phyloP scores from a whole-genome alignment of 2,113 vertebrate genomes.

The Rhea americana region DNA sequence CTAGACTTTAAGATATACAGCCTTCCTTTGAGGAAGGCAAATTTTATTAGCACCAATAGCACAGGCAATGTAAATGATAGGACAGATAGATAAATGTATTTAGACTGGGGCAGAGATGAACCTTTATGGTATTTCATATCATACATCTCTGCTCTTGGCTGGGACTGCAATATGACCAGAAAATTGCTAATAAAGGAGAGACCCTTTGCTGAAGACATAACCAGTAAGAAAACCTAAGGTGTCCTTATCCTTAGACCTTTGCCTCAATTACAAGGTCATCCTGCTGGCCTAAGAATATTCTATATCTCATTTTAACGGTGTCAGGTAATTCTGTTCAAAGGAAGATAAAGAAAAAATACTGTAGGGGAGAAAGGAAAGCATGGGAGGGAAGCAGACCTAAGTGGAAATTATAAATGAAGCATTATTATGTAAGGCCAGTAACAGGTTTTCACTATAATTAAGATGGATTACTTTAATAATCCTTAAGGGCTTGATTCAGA shows the following conservation, averaged over 20 bases:
- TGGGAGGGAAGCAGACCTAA: neutral
- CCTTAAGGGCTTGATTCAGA: constrained; percentile 55
- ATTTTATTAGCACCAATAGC: neutral
- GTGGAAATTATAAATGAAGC: constrained; percentile 50
- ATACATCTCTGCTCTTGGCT: neutral
- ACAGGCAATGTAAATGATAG: neutral
- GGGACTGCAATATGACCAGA: neutral
- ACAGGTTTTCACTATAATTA: constrained; percentile 69
- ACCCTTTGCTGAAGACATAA: neutral
- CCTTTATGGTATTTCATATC: neutral
- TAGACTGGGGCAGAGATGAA: neutral
- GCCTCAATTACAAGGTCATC: neutral
- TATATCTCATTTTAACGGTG: neutral
- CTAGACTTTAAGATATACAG: neutral
- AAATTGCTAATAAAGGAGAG: neutral
- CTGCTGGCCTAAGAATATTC: neutral
- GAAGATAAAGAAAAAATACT: neutral
- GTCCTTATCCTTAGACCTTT: neutral
- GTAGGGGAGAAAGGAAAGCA: neutral
- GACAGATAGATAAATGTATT: neutral
- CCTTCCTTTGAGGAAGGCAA: neutral
- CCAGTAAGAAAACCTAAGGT: neutral
- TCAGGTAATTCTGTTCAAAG: neutral
- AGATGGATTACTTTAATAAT: constrained; percentile 72
- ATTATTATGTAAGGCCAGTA: constrained; percentile 61